A percentile compares a stretch with the other conserved stretches of the same genome.
These are phyloP conservation scores for Lasioglossum calceatum DNA, from an alignment of 2,888 invertebrate species.

Conservation along the genomic window DNA sequence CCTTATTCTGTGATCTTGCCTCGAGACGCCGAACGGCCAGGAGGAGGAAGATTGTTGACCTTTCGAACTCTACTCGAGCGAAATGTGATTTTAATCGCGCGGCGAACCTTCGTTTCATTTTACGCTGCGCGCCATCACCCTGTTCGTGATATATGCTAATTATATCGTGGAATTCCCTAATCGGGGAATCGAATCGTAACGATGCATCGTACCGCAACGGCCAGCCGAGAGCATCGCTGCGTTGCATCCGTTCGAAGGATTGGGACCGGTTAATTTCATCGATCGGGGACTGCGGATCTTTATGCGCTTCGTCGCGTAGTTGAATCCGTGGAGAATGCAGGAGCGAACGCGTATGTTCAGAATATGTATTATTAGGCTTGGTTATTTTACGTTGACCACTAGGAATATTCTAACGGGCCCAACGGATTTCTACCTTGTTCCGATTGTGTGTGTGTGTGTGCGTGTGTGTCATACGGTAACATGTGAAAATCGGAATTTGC, in stretches of 20 bases:
- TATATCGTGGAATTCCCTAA: not conserved
- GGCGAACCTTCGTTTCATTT: conserved; percentile 27
- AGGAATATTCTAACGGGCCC: not conserved
- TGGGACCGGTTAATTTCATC: not conserved
- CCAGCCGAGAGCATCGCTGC: not conserved
- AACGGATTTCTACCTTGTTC: not conserved
- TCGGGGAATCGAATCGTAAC: not conserved
- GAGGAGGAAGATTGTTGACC: conserved; percentile 37
- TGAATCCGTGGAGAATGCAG: not conserved
- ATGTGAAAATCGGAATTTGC: not conserved
- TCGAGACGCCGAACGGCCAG: conserved; percentile 47
- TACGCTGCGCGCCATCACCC: not conserved
- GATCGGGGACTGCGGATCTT: not conserved
- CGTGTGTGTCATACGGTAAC: not conserved
- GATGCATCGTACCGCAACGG: not conserved
- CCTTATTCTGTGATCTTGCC: conserved; percentile 74
- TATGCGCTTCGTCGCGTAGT: not conserved
- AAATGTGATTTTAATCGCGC: conserved; percentile 40
- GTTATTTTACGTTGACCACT: not conserved
- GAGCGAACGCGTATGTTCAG: not conserved
- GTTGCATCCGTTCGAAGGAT: not conserved
- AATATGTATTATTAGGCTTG: not conserved
- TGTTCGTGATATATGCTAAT: not conserved
- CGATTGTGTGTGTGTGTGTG: not conserved
- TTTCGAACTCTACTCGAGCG: conserved; percentile 63